Base-by-base conservation (phyloP, 2,888 invertebrate species). In the Rotaria magnacalcarata region DNA sequence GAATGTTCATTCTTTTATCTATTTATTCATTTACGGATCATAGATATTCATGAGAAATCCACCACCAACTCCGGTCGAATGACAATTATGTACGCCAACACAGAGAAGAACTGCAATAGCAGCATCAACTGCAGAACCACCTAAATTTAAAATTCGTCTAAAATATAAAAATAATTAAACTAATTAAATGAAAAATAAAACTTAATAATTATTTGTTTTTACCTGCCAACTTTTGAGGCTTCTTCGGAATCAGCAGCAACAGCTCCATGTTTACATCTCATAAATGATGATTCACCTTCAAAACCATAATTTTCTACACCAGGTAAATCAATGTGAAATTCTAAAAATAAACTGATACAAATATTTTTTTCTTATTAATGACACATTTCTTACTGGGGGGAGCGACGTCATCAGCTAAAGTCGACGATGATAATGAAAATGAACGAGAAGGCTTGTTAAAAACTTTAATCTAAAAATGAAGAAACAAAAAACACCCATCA, bases 51-150 rank as follows among this genome's bases (percentile, higher is more conserved):
- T 85, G 16, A 87, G 60, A 80, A 84, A 60, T 41, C 87, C 87
- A 19, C 87, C 87, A 43, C 87, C 87, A 16, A 87, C 85, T 24
- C 87, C 87, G 3, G 54, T 84, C 19, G 85, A 85, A 67, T 87
- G 87, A 43, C 84, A 67, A 84, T 87, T 87, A 50, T 84, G 85
- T 60, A 87, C 54, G 19, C 85, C 85, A 52, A 84, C 85, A 52
- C 87, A 87, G 34, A 87, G 60, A 84, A 67, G 84, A n/a, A 85
- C 85, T 24, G 87, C 87, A 54, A 87, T 87, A 1, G 87, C 87
- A 24, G 85, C 85, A 67, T 87, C 87, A 41, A 85, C 85, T 47
- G 87, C 85, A 8, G 85, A 85, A 43, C 87, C 87, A 67, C 85
- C 84, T 52, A 43, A 27, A 11, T 80, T 56, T 43, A 85, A n/a